A percentile compares a stretch with the other conserved stretches of the same genome.
phyloP scores from a whole-genome alignment of 2,888 invertebrate genomes.

The Mythimna lalbum region DNA sequence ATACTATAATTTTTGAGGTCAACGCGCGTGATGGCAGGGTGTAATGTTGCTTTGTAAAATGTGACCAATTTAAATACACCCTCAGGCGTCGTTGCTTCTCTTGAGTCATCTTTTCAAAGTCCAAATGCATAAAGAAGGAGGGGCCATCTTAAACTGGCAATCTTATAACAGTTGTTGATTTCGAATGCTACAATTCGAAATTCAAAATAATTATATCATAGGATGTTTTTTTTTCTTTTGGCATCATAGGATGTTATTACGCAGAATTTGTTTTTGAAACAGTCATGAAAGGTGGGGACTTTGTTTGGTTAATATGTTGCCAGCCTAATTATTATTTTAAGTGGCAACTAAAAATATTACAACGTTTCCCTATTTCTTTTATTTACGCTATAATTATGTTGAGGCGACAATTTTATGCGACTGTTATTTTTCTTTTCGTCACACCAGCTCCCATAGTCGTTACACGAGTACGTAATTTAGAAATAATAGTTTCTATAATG shows the following conservation, averaged over 20 bases:
- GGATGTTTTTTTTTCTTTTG: not conserved
- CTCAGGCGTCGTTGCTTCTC: conserved; percentile 62
- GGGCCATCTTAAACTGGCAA: conserved; percentile 70
- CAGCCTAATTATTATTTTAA: conserved; percentile 72
- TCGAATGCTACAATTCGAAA: conserved; percentile 77
- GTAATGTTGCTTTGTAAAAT: conserved; percentile 76
- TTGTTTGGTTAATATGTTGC: conserved; percentile 69
- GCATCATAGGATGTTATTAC: conserved; percentile 78
- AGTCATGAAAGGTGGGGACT: conserved; percentile 72
- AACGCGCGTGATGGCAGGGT: conserved; percentile 75
- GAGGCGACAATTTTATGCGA: conserved; percentile 34
- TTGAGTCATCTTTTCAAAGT: conserved; percentile 69
- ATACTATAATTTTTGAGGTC: conserved; percentile 82
- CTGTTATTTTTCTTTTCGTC: conserved; percentile 52
- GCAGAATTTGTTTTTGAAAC: conserved; percentile 80
- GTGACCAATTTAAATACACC: conserved; percentile 77
- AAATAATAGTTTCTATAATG: conserved; percentile 76
- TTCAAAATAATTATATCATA: conserved; percentile 77
- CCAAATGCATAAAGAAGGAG: conserved; percentile 59
- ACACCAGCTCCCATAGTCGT: conserved; percentile 39
- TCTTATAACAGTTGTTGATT: conserved; percentile 83
- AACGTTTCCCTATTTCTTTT: conserved; percentile 33
- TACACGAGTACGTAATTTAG: conserved; percentile 60
- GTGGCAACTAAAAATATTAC: conserved; percentile 41
- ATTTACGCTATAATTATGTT: conserved; percentile 32